These are phyloP conservation scores for Chaetorhynchus papuensis DNA, from an alignment of 2,113 vertebrate species.

Conservation along the genomic window DNA sequence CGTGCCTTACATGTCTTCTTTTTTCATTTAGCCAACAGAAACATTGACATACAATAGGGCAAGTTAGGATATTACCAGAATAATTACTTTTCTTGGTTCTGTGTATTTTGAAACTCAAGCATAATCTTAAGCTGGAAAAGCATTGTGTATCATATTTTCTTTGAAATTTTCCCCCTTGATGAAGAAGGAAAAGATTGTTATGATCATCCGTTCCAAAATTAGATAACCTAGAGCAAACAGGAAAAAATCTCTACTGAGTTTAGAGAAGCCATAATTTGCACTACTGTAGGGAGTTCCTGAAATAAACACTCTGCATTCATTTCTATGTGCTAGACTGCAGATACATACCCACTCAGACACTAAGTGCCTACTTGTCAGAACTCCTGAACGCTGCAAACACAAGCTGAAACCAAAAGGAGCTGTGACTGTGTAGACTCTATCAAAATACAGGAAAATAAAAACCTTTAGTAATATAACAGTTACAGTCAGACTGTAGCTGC, in stretches of 20 bases:
- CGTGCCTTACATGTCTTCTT: not conserved
- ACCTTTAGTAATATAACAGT: not conserved
- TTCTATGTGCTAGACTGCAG: not conserved
- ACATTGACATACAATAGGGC: not conserved
- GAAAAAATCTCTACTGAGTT: slow-evolving; percentile 8
- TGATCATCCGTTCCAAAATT: not conserved
- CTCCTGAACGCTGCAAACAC: not conserved
- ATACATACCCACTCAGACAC: not conserved
- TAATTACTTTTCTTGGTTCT: not conserved
- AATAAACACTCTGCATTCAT: slow-evolving; percentile 22
- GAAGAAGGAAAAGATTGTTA: not conserved
- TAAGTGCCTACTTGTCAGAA: slow-evolving; percentile 22
- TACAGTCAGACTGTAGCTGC: not conserved
- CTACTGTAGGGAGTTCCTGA: not conserved
- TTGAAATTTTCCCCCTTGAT: not conserved
- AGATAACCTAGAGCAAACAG: not conserved
- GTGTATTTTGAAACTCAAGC: not conserved
- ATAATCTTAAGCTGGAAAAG: not conserved
- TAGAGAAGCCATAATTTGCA: slow-evolving; percentile 1
- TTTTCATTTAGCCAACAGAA: not conserved
- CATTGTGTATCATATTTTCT: not conserved
- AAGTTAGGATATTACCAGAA: not conserved
- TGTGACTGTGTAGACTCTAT: not conserved
- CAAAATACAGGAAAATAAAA: not conserved
- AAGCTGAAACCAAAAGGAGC: not conserved